Conservation (phyloP, 2,888 invertebrate species). For the Aproaerema taeniolella region DNA sequence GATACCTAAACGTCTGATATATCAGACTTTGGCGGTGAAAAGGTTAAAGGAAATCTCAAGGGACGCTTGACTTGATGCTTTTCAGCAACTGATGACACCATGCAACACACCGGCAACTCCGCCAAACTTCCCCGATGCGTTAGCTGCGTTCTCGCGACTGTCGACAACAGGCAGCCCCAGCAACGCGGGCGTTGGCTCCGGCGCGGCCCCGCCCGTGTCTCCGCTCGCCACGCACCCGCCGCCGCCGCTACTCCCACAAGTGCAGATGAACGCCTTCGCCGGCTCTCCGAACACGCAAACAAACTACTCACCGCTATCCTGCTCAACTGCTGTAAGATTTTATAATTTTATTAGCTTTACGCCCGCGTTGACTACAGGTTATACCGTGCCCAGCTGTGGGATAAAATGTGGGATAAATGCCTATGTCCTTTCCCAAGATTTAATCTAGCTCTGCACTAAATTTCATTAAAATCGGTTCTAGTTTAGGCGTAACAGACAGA, state of each 20-base stretch:
- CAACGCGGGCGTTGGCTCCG: constrained; percentile 41
- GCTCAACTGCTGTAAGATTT: constrained; percentile 72
- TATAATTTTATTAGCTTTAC: no score
- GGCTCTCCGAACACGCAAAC: constrained; percentile 54
- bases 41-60: no score
- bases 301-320: constrained; percentile 61
- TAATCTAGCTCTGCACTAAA: no score
- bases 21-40: no score
- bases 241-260: constrained; percentile 40
- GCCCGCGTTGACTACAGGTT: no score
- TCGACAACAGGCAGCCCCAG: constrained; percentile 81
- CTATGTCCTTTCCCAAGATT: no score
- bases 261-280: constrained; percentile 52
- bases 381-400: no score
- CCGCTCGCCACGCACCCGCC: constrained; percentile 66
- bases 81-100: constrained; percentile 89
- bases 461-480: no score
- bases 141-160: constrained; percentile 92
- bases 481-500: neutral
- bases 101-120: constrained; percentile 97
- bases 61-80: no score
- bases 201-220: constrained; percentile 55
- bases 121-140: constrained; percentile 94
- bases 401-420: no score
- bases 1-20: no score